A percentile compares a stretch with the other conserved stretches of the same genome.
phyloP scores from a whole-genome alignment of 2,888 invertebrate species.

The Phragmatobia fuliginosa region DNA sequence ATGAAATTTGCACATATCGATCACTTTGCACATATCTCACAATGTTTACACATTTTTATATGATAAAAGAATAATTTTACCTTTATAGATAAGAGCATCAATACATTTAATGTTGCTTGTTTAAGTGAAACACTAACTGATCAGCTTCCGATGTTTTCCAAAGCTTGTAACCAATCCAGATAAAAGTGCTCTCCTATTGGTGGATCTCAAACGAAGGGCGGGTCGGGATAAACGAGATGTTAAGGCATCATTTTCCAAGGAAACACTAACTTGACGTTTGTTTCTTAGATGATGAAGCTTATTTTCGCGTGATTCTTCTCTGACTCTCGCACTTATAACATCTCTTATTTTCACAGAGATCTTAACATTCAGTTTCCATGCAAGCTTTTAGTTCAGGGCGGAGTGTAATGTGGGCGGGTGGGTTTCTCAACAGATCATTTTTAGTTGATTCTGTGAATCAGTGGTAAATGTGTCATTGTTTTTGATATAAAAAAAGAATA shows the following conservation, averaged over 20 bases:
- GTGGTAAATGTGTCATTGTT: constrained; percentile 40
- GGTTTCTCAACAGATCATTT: constrained; percentile 46
- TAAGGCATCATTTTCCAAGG: constrained; percentile 52
- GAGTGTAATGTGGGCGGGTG: constrained; percentile 70
- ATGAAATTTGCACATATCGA: neutral
- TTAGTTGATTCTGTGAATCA: constrained; percentile 49
- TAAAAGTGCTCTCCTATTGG: constrained; percentile 67
- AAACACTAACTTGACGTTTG: constrained; percentile 63
- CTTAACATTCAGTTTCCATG: constrained; percentile 63
- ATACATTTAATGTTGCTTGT: constrained; percentile 54
- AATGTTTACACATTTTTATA: neutral
- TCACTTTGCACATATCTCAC: neutral
- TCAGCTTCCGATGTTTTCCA: constrained; percentile 72
- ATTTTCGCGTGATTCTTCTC: constrained; percentile 58
- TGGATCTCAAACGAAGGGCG: constrained; percentile 65
- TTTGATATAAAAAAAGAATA: constrained; percentile 11
- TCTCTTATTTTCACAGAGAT: constrained; percentile 68
- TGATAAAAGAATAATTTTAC: no score
- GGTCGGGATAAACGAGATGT: constrained; percentile 70
- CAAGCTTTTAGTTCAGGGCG: constrained; percentile 73
- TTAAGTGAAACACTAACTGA: constrained; percentile 74
- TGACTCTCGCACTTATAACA: constrained; percentile 69
- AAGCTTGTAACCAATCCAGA: constrained; percentile 78
- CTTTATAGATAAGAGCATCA: constrained; percentile 13
- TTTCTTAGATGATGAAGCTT: constrained; percentile 62